phyloP scores from a whole-genome alignment of 2,888 invertebrate species.

The Oxystoma pomonae region DNA sequence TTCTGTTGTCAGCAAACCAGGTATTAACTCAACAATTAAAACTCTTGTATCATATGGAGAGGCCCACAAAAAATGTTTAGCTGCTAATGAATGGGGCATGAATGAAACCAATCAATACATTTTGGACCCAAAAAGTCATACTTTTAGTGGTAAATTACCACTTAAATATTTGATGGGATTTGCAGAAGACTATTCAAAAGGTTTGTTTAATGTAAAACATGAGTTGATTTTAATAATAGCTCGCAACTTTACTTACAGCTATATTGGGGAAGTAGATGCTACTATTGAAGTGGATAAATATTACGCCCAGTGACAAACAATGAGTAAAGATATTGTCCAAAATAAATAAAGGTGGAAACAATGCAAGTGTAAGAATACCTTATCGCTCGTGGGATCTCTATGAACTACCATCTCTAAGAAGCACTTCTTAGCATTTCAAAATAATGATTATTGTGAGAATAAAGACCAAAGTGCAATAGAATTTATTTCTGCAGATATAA shows the following conservation, averaged over 20 bases:
- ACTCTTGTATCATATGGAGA: background rate
- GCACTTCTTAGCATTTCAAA: background rate
- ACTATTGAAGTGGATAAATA: background rate
- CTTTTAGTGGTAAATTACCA: slow-evolving; percentile 9
- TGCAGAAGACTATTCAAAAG: slow-evolving; percentile 11
- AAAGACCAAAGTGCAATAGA: background rate
- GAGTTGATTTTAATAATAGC: slow-evolving; percentile 9
- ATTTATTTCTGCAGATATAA: background rate
- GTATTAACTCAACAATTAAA: slow-evolving; percentile 7
- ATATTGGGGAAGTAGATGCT: background rate
- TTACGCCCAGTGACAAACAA: background rate
- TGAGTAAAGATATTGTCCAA: background rate
- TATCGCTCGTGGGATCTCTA: slow-evolving; percentile 9
- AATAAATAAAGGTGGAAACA: background rate
- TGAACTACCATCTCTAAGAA: background rate
- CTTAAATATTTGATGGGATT: slow-evolving; percentile 16
- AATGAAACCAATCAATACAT: slow-evolving; percentile 3
- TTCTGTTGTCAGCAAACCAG: slow-evolving; percentile 6
- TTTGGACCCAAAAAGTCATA: background rate
- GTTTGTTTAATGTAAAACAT: slow-evolving; percentile 8
- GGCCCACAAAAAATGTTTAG: background rate
- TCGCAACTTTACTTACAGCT: slow-evolving; percentile 4
- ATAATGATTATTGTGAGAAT: background rate
- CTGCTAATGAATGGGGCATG: slow-evolving; percentile 3
- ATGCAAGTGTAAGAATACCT: background rate